These are phyloP conservation scores for Lateolabrax maculatus DNA, from an alignment of 2,797 vertebrate genomes.

Conservation along the genomic window DNA sequence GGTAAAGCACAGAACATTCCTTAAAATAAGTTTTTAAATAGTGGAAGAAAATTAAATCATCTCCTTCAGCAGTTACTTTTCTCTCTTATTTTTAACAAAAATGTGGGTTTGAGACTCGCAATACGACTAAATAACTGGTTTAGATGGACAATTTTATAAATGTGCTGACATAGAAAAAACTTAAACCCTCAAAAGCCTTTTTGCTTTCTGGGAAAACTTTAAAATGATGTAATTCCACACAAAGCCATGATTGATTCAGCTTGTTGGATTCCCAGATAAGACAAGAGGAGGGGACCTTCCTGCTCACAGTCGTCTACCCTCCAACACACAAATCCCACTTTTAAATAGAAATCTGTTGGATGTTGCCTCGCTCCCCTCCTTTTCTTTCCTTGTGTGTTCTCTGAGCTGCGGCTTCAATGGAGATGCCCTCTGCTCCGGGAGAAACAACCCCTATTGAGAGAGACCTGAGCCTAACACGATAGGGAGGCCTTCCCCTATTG, in stretches of 20 bases:
- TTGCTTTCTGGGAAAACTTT: slow-evolving; percentile 39
- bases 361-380: background rate
- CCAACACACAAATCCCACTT: slow-evolving; percentile 28
- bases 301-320: slow-evolving; percentile 1
- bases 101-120: slow-evolving; percentile 38
- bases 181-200: slow-evolving; percentile 37
- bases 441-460: slow-evolving; percentile 59
- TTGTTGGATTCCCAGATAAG: slow-evolving; percentile 49
- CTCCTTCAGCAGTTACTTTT: background rate
- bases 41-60: slow-evolving; percentile 16
- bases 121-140: slow-evolving; percentile 46
- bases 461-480: slow-evolving; percentile 61
- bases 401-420: slow-evolving; percentile 46
- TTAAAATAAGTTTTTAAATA: background rate
- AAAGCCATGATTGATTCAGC: slow-evolving; percentile 24
- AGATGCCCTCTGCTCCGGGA: slow-evolving; percentile 43
- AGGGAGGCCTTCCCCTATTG: slow-evolving; percentile 61
- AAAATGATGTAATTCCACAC: slow-evolving; percentile 45
- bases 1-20: background rate
- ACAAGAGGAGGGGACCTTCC: slow-evolving; percentile 3
- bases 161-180: slow-evolving; percentile 48
- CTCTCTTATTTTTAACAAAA: slow-evolving; percentile 19
- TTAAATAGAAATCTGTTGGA: slow-evolving; percentile 42
- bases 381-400: slow-evolving; percentile 29
- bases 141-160: slow-evolving; percentile 24